phyloP scores from a whole-genome alignment of 2,113 vertebrate genomes.

The Hippocampus mohnikei region DNA sequence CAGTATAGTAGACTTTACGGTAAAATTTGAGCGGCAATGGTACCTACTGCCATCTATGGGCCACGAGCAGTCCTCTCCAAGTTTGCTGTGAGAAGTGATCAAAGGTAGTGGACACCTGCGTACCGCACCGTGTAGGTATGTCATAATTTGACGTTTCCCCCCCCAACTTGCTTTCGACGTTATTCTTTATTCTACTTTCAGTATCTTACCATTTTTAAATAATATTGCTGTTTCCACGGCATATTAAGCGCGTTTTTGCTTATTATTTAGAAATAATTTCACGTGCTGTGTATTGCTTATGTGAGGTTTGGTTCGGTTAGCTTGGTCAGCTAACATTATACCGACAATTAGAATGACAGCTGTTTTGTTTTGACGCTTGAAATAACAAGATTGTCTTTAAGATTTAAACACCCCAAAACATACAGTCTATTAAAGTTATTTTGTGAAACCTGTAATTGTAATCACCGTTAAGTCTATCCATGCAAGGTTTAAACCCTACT shows the following conservation, averaged over 20 bases:
- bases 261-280: not conserved
- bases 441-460: not conserved
- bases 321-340: conserved; percentile 3
- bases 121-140: conserved; percentile 27
- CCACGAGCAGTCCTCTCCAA: not conserved
- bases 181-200: too few relatives aligned
- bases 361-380: not conserved
- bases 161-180: not conserved
- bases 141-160: conserved; percentile 3
- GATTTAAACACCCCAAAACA: not conserved
- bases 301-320: not conserved
- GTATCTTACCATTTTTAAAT: too few relatives aligned
- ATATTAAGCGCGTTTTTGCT: not conserved
- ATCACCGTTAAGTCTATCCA: not conserved
- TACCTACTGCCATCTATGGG: conserved; percentile 42
- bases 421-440: not conserved
- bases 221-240: not conserved
- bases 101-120: conserved; percentile 38
- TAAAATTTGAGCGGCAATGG: not conserved
- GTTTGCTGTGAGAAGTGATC: not conserved
- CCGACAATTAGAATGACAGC: not conserved
- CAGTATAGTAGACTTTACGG: conserved; percentile 38
- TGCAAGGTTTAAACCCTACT: not conserved
- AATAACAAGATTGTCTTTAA: not conserved
- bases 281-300: not conserved